Evolutionary conservation across 2,888 invertebrate species (phyloP), one percentile per base, ranked within the genome.

Genomic region (Epistrophe eligans): DNA sequence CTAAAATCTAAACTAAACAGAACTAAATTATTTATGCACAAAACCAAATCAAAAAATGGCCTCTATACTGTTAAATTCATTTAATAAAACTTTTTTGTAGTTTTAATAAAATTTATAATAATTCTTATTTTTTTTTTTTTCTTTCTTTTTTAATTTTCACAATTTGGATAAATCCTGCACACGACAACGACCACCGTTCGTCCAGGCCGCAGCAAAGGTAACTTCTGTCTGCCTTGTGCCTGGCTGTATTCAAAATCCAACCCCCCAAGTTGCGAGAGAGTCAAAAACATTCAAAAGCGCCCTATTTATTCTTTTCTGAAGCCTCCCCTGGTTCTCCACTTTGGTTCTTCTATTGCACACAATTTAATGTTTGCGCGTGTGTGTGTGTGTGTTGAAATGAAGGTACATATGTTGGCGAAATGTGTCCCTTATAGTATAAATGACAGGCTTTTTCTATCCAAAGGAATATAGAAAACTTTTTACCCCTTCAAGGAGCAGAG

Each of bases 151-250:
- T 83, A 79, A 43, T 43, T 60, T 66, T 67, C 67, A 67, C 35
- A 73, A 77, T 88, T 89, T 79, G 77, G 87, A 87, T 87, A 80
- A 88, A 85, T 88, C 89, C 85, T 89, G 88, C 85, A 89, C 81
- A 81, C 88, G 79, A 77, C 82, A 91, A 91, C 91, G 91, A 90
- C 90, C 90, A 91, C 91, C 92, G 92, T 91, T 92, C 93, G 92
- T 93, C 93, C 92, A 92, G 93, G 92, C 92, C 92, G 92, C 91
- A 92, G 92, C 92, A 93, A 93, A 93, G 93, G 92, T 93, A 93
- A 92, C 92, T 92, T 93, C 92, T 92, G 92, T 93, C 93, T 93
- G 93, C 82, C 73, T 64, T 80, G 73, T 85, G 79, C 84, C 88
- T 77, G 66, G 87, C 57, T 88, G 87, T 89, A 87, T 88, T 89